Conservation (phyloP, 2,113 vertebrate species). For the Hippocampus abdominalis region DNA sequence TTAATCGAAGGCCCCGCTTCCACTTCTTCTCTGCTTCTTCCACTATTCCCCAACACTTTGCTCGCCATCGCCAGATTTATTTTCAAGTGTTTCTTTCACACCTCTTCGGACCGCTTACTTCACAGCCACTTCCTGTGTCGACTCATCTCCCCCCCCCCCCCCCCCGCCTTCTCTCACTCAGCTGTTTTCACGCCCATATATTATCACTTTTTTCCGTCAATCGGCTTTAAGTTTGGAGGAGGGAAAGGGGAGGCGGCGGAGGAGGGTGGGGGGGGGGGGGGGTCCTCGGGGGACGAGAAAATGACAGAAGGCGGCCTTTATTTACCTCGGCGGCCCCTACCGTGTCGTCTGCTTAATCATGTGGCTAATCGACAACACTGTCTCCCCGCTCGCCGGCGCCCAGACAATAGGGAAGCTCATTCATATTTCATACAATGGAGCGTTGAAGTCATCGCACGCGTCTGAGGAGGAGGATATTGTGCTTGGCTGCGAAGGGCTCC, state of each 20-base stretch:
- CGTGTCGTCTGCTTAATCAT: slow-evolving; percentile 97
- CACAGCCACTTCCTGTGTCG: slow-evolving; percentile 27
- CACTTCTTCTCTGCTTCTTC: neutral
- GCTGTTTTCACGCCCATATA: slow-evolving; percentile 72
- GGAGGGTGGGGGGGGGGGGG: no score
- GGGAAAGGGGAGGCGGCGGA: slow-evolving; percentile 29
- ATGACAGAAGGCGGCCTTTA: slow-evolving; percentile 92
- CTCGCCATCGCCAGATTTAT: slow-evolving; percentile 1
- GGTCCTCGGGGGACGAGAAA: slow-evolving; percentile 74
- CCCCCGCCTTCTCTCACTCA: slow-evolving; percentile 58
- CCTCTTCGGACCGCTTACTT: slow-evolving; percentile 19
- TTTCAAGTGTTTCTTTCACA: neutral
- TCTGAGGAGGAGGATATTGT: slow-evolving; percentile 79
- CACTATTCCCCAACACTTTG: slow-evolving; percentile 15
- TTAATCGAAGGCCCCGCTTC: slow-evolving; percentile 62
- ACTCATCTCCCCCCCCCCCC: slow-evolving; percentile 34
- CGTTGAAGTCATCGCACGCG: slow-evolving; percentile 89
- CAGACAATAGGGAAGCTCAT: slow-evolving; percentile 84
- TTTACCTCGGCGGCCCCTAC: slow-evolving; percentile 87
- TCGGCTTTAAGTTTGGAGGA: slow-evolving; percentile 67
- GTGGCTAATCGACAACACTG: slow-evolving; percentile 86
- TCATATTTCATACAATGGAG: slow-evolving; percentile 93
- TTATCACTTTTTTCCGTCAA: slow-evolving; percentile 76
- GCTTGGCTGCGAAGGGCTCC: slow-evolving; percentile 83
- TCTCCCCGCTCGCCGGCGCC: slow-evolving; percentile 73